A percentile compares a stretch with the other conserved stretches of the same genome.
These are phyloP conservation scores for Plebejus melissa DNA, from an alignment of 2,888 invertebrate genomes.

Conservation along the genomic window DNA sequence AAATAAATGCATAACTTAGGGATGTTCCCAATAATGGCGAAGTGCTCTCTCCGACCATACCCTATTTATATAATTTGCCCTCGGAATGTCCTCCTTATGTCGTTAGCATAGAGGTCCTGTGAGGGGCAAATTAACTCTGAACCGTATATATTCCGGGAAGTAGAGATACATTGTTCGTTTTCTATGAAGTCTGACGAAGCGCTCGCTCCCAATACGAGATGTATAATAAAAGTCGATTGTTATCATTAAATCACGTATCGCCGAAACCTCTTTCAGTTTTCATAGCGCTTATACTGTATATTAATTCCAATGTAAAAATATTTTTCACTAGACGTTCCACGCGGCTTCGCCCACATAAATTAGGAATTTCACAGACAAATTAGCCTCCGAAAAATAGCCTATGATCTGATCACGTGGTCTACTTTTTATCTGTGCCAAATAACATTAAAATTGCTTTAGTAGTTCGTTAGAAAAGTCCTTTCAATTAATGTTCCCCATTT, in stretches of 20 bases:
- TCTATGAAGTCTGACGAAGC: slow-evolving; percentile 32
- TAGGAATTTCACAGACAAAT: too few species aligned
- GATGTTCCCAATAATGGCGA: slow-evolving; percentile 39
- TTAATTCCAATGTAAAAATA: background rate
- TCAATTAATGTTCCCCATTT: too few species aligned
- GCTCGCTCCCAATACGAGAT: slow-evolving; percentile 33
- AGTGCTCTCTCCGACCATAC: slow-evolving; percentile 30
- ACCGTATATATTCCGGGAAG: slow-evolving; percentile 20
- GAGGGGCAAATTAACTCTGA: background rate
- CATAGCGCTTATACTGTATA: background rate
- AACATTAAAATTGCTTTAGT: too few species aligned
- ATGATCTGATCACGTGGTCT: too few species aligned
- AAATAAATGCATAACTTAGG: slow-evolving; percentile 32
- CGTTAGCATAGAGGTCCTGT: background rate
- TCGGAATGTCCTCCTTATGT: background rate
- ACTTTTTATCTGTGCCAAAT: too few species aligned
- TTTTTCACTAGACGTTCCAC: background rate
- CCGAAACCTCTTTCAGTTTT: background rate
- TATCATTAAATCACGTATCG: background rate
- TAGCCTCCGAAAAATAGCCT: too few species aligned
- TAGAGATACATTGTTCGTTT: slow-evolving; percentile 35
- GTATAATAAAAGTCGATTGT: slow-evolving; percentile 33
- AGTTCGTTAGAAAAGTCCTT: too few species aligned
- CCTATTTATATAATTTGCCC: background rate
- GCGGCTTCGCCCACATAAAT: too few species aligned